A percentile compares a stretch with the other conserved stretches of the same genome.
Conservation (phyloP, 2,888 invertebrate species). For the Mantis religiosa region DNA sequence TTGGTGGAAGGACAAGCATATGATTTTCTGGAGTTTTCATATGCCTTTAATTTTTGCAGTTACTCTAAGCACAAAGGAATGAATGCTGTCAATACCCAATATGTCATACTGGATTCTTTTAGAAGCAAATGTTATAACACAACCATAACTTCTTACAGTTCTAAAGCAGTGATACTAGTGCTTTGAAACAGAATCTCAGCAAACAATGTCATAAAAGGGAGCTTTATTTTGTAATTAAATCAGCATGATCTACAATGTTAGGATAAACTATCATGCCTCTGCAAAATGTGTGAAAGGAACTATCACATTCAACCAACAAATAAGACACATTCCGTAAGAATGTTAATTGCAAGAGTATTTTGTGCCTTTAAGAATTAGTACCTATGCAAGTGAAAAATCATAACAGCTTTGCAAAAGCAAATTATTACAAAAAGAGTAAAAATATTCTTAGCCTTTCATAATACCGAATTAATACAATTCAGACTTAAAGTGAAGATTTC, state of each 20-base stretch:
- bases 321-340: background rate
- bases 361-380: background rate
- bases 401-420: background rate
- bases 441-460: background rate
- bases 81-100: too few relatives aligned
- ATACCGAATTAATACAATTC: too few relatives aligned
- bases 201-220: background rate
- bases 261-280: background rate
- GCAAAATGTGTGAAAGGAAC: background rate
- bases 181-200: background rate
- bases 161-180: background rate
- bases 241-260: background rate
- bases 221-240: background rate
- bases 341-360: background rate
- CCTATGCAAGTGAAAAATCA: background rate
- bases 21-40: too few relatives aligned
- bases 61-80: too few relatives aligned
- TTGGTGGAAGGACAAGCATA: too few relatives aligned
- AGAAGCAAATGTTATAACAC: too few relatives aligned
- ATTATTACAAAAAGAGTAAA: background rate
- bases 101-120: too few relatives aligned
- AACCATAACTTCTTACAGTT: background rate
- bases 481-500: background rate
- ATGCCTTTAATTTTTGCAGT: too few relatives aligned
- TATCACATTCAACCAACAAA: background rate